A percentile compares a stretch with the other conserved stretches of the same genome.
phyloP scores from a whole-genome alignment of 2,888 invertebrate genomes.

The Altica lythri region DNA sequence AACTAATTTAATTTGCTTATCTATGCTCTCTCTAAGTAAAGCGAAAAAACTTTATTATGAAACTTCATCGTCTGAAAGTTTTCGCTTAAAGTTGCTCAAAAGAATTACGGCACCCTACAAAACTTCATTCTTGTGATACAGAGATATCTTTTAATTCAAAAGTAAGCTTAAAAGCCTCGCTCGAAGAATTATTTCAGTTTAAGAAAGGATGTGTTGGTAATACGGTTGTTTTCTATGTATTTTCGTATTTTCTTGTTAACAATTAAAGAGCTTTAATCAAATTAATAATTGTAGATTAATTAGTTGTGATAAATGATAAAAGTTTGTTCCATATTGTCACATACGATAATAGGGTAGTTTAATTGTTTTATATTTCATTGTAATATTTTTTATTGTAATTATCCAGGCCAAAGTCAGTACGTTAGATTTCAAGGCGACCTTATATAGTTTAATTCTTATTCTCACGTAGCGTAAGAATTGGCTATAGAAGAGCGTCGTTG shows the following conservation, averaged over 20 bases:
- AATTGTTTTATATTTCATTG: no score
- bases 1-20: slow-evolving; percentile 14
- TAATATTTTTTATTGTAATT: no score
- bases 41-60: slow-evolving; percentile 12
- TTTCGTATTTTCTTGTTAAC: neutral
- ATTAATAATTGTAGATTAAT: neutral
- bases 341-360: no score
- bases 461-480: no score
- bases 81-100: no score
- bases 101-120: slow-evolving; percentile 12
- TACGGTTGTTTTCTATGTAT: neutral
- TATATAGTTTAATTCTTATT: no score
- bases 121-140: slow-evolving; percentile 15
- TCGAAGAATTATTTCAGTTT: slow-evolving; percentile 1
- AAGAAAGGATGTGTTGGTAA: slow-evolving; percentile 1
- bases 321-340: no score
- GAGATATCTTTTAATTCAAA: slow-evolving; percentile 15
- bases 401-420: no score
- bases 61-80: slow-evolving; percentile 13
- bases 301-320: neutral
- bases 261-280: slow-evolving; percentile 6
- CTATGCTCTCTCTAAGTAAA: neutral
- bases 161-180: slow-evolving; percentile 1
- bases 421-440: no score
- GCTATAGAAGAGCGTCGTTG: no score